phyloP scores from a whole-genome alignment of 92 coral and sea anemone genomes.

The Epizoanthus rinbou region DNA sequence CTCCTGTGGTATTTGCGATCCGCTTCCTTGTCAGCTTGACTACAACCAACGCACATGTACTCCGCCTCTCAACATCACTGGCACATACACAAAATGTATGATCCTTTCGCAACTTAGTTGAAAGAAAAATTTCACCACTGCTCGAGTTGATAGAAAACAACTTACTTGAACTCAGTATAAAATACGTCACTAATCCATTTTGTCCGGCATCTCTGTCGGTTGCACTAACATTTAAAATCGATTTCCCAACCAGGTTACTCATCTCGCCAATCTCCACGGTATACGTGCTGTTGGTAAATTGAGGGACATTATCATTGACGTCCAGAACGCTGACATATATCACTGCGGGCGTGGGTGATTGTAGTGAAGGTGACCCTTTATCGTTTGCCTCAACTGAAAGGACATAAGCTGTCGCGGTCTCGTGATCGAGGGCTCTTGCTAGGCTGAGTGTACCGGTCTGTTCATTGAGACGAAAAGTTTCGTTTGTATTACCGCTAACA shows the following conservation, averaged over 20 bases:
- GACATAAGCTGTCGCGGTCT: neutral
- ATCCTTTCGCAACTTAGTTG: neutral
- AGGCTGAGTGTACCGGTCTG: neutral
- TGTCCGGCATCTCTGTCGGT: slow-evolving; percentile 38
- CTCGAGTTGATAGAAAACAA: slow-evolving; percentile 27
- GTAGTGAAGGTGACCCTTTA: neutral
- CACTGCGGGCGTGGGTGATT: neutral
- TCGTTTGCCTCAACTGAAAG: neutral
- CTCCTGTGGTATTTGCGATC: too few species aligned
- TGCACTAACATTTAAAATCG: slow-evolving; percentile 17
- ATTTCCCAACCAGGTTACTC: neutral
- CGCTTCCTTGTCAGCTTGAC: too few species aligned
- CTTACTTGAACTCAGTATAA: slow-evolving; percentile 30
- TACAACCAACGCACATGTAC: too few species aligned
- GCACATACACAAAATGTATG: neutral
- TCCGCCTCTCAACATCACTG: neutral
- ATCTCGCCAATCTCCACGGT: neutral
- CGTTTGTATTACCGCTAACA: neutral
- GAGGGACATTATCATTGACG: slow-evolving; percentile 5
- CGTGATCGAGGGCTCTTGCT: neutral
- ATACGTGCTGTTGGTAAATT: neutral
- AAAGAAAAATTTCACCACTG: slow-evolving; percentile 32
- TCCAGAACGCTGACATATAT: neutral
- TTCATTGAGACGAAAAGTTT: neutral
- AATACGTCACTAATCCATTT: slow-evolving; percentile 32